Base-by-base conservation (phyloP, 1,140 invertebrate genomes). In the Trypoxylus dichotomus region DNA sequence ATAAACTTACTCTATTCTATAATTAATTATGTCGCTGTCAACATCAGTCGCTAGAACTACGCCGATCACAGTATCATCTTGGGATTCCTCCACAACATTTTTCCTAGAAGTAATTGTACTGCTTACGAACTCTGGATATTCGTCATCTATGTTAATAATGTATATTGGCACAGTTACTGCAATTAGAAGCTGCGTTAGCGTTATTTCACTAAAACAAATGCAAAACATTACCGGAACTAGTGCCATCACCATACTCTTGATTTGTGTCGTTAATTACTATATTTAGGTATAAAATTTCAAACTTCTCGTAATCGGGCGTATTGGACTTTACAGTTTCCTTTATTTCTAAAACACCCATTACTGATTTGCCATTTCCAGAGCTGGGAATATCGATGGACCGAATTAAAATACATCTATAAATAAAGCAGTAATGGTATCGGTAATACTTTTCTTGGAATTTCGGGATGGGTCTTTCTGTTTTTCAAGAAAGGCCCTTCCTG, bases 91-190 rank as follows among this genome's bases (percentile, higher is more conserved):
- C 10, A 86, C 80, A 13, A 83, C 80, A 76, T 75, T 76, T 41
- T 79, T 78, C 60, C 76, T 54, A 29, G 85, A 84, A 0, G 77
- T 76, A 19, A 88, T 80, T 0, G 86, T 86, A 41, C 29, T 85
- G 0, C 78, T 74, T 0, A 79, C 82, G 86, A 89, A 90, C 60
- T 86, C 73, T 15, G 89, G 90, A 37, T 81, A 25, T 83, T 90
- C 90, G 82, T 90, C 90, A 78, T 90, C 90, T 81, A 89, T 85
- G 80, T 90, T 85, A 5, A 88, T 85, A 54, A 85, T 82, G 58
- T 84, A 86, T 13, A 90, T 84, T 0, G 86, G 85, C 72, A 90
- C 83, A 7, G 83, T 85, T 68, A 85, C 88, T 89, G 82, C 58
- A 86, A 87, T 32, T 90, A 82, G 43, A 85, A 86, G 19, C 27